Base-by-base conservation (phyloP, 2,113 vertebrate genomes). In the Anthoscopus minutus region DNA sequence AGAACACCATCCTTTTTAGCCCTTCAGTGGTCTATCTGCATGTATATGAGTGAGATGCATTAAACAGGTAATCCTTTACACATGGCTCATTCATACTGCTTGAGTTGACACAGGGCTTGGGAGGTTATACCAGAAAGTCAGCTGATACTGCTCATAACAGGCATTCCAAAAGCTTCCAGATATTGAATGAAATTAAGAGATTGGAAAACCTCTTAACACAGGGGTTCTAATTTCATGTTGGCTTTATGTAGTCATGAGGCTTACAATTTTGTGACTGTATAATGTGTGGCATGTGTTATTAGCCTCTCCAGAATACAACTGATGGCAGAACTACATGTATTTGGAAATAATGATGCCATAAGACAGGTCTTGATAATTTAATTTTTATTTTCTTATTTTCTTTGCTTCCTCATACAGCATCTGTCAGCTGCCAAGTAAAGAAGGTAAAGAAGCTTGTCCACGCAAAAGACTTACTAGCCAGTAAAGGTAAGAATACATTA, bases 381-480 rank as follows among this genome's bases (percentile, higher is more conserved):
- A 54, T 60, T 77, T 61, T 69, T 2, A 57, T 69, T 53, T 51
- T 76, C 35, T 67, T 53, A 7, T 31, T 56, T 35, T 40, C 65
- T 94, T 58, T 97, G 33, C 76, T 33, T 28, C 20, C 6, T 87
- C 61, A 50, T 54, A 99, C 98, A 98, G 98, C 89, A 98, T 99
- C 15, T 98, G 98, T 96, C 98, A 98, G 95, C 97, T 99, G 92
- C 97, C 98, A 54, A 97, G 96, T 60, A 97, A 97, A 65, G 95
- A 96, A 38, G 89, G 94, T 42, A 95, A 96, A 70, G 96, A 97
- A 35, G 97, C 98, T 60, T 97, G 94, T 86, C 51, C 98, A 47
- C 58, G 31, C n/a, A 19, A 38, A 58, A 98, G 98, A 88, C 98
- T 99, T 96, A 98, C 98, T 93, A 98, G 98, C 87, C 98, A 98